Base-by-base conservation (phyloP, 1,140 invertebrate genomes). In the Camponotus pennsylvanicus region DNA sequence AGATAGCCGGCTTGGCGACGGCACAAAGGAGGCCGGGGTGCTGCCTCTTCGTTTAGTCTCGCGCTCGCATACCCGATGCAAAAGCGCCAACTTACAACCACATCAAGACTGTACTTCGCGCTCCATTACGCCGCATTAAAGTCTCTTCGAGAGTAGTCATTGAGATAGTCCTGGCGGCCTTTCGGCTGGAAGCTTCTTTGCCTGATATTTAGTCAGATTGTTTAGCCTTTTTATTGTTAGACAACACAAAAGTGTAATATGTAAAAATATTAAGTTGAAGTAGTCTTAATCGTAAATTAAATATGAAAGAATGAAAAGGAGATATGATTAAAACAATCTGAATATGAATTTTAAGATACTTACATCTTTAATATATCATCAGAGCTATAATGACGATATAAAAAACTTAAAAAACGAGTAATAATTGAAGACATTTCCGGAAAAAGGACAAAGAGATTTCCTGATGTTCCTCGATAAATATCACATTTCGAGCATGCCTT, bases 11-110 rank as follows among this genome's bases (percentile, higher is more conserved):
- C 86, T 45, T 75, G 88, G 32, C 73, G 42, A 64, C 80, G 86
- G 86, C 89, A 90, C 88, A 90, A 90, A 90, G 61, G 42, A 63
- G 82, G 61, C 82, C 45, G 75, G 64, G 75, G 49, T 87, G 77
- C 67, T 70, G 66, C 55, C 77, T 89, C 8, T 49, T 75, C 87
- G 88, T 86, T 89, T 71, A 55, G 45, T 37, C 52, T 86, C 63
- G 61, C 86, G 32, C 34, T 88, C 69, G 37, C 13, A 15, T 49
- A 49, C 3, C 52, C 69, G 79, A 61, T 67, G 79, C 55, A 37
- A 61, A 80, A 70, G 21, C 8, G 13, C 40, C 37, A 59, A 80
- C 40, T 83, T 83, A 70, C 42, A 75, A 83, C 42, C 55, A n/a
- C 79, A 75, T 83, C 69, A 59, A 42, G 42, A 32, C 34, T 42